Conservation (phyloP, 2,888 invertebrate species). For the Diogma glabrata region DNA sequence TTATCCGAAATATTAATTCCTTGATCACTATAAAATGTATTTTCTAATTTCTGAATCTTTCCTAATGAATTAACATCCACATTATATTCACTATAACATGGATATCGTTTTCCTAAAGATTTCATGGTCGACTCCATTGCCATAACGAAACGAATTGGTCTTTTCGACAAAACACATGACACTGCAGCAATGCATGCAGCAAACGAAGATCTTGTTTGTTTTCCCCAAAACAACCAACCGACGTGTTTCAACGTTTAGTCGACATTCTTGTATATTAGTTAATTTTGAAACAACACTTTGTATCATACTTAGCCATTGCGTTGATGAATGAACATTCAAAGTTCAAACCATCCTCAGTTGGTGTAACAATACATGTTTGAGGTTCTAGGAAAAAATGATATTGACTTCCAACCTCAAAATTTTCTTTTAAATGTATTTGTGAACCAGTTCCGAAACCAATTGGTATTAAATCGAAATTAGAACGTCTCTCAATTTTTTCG, state of each 20-base stretch:
- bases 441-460: background rate
- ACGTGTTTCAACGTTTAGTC: slow-evolving; percentile 57
- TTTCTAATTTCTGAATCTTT: slow-evolving; percentile 52
- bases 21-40: slow-evolving; percentile 42
- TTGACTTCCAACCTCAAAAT: slow-evolving; percentile 46
- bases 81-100: slow-evolving; percentile 51
- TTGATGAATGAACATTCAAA: slow-evolving; percentile 50
- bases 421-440: slow-evolving; percentile 39
- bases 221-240: slow-evolving; percentile 74
- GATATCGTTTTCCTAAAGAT: slow-evolving; percentile 52
- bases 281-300: slow-evolving; percentile 45
- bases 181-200: slow-evolving; percentile 56
- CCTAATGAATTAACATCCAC: slow-evolving; percentile 50
- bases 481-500: slow-evolving; percentile 17
- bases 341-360: slow-evolving; percentile 59
- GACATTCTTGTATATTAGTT: slow-evolving; percentile 45
- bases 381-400: slow-evolving; percentile 70
- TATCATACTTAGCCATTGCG: slow-evolving; percentile 51
- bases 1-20: no score
- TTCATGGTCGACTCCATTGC: slow-evolving; percentile 62
- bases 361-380: slow-evolving; percentile 51
- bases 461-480: background rate
- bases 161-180: slow-evolving; percentile 44
- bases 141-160: slow-evolving; percentile 60
- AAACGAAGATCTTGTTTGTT: slow-evolving; percentile 49